These are phyloP conservation scores for Gnatocerus cornutus DNA, from an alignment of 2,888 invertebrate species.

Conservation along the genomic window DNA sequence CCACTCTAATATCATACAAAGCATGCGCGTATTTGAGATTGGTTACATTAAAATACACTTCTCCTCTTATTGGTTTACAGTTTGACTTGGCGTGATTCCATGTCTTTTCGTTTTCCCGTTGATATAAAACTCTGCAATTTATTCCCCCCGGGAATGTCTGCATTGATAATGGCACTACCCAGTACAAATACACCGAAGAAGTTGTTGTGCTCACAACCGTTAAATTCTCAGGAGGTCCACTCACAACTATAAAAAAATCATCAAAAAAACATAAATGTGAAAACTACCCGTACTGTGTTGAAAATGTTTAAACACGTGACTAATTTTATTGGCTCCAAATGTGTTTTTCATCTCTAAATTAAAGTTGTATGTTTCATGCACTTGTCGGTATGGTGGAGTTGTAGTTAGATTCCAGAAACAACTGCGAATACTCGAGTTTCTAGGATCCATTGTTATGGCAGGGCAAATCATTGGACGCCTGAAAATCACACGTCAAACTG, in stretches of 20 bases:
- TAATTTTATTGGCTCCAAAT: slow-evolving; percentile 74
- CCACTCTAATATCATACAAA: slow-evolving; percentile 82
- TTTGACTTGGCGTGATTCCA: slow-evolving; percentile 64
- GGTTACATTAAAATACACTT: slow-evolving; percentile 70
- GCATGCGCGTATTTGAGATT: slow-evolving; percentile 79
- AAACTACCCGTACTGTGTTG: slow-evolving; percentile 68
- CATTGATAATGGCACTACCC: slow-evolving; percentile 72
- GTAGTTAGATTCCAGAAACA: slow-evolving; percentile 74
- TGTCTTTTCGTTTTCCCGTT: slow-evolving; percentile 70
- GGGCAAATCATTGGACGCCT: not conserved
- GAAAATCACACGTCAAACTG: not conserved
- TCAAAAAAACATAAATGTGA: not conserved
- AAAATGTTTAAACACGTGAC: slow-evolving; percentile 76
- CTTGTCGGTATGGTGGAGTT: slow-evolving; percentile 74
- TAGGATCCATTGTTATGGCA: not conserved
- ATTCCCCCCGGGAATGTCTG: slow-evolving; percentile 73
- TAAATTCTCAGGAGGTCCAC: slow-evolving; percentile 72
- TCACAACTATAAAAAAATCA: slow-evolving; percentile 63
- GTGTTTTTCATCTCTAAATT: slow-evolving; percentile 76
- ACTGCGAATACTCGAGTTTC: slow-evolving; percentile 52
- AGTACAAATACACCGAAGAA: slow-evolving; percentile 71
- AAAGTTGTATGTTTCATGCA: slow-evolving; percentile 74
- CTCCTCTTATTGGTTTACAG: slow-evolving; percentile 35
- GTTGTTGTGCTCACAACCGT: slow-evolving; percentile 70
- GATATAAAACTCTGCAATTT: slow-evolving; percentile 72